Evolutionary conservation across 2,797 vertebrate species (phyloP), one percentile per base, ranked within the genome.

Genomic region (Micropoecilia bifurca): DNA sequence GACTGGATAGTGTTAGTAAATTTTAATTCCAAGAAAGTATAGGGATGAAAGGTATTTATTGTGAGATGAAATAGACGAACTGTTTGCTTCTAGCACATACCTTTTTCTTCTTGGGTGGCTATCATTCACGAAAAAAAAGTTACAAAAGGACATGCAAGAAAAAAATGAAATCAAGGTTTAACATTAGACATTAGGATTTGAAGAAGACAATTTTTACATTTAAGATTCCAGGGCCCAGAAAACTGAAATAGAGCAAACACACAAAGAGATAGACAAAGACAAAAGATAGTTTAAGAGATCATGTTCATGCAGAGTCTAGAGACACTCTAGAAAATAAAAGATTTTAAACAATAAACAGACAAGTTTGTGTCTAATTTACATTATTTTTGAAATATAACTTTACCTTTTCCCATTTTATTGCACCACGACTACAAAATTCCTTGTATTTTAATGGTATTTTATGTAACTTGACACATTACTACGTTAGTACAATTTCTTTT

Each of bases 91-190:
- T 69, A 63, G 41, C 55, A 81, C 88, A 77, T 93, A 93, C 88
- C 89, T 90, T 88, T 85, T 0, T 20, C 77, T 83, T 84, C 78
- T 91, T 91, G 48, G 82, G 78, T 5, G 83, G 71, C 90, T 93
- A 86, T 80, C 61, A 77, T 76, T 81, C 79, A 81, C 10, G 79
- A 47, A 74, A 85, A 66, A 86, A 87, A 73, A 63, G 73, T 88
- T 78, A 82, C 22, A 82, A 36, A 53, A 63, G 28, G 45, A 22
- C 75, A 78, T 73, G 59, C 16, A 50, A 81, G 8, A 1, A 43
- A 30, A 71, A 39, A n/a, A 68, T 18, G 75, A 1, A 22, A 71
- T 55, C 41, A 63, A 66, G 1, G 18, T 71, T 71, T 28, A 45
- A 71, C 25, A 71, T 71, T 13, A 71, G 41, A 28, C 20, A 71